Percentiles rank a stretch among this genome's conserved stretches.
These are phyloP conservation scores for Drepanosiphum platanoidis DNA, from an alignment of 2,888 invertebrate species.

Conservation along the genomic window DNA sequence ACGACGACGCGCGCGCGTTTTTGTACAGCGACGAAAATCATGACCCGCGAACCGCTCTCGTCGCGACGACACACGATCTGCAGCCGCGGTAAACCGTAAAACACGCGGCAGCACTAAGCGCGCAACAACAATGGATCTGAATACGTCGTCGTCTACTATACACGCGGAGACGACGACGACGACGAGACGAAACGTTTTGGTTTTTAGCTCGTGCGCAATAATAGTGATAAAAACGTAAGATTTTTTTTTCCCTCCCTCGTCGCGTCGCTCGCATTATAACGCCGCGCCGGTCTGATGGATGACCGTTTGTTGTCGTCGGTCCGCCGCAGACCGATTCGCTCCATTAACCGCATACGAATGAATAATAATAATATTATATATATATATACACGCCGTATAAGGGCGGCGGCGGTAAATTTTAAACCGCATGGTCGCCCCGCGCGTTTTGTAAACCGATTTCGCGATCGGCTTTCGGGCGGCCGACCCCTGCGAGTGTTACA, in stretches of 20 bases:
- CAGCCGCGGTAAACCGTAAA: background rate
- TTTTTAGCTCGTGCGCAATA: conserved; percentile 20
- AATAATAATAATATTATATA: background rate
- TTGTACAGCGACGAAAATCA: background rate
- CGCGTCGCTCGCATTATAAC: background rate
- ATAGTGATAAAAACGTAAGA: background rate
- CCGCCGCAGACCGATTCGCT: conserved; percentile 29
- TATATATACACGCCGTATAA: background rate
- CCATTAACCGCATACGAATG: conserved; percentile 30
- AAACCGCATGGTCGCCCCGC: conserved; percentile 2
- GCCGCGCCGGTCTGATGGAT: conserved; percentile 31
- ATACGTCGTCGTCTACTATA: too few species aligned
- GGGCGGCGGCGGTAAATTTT: conserved; percentile 35
- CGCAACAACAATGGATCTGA: background rate
- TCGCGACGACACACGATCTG: too few species aligned
- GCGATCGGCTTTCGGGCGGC: conserved; percentile 4
- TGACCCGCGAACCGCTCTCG: background rate
- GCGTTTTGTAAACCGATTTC: conserved; percentile 40
- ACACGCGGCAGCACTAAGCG: conserved; percentile 22
- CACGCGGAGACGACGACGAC: too few species aligned
- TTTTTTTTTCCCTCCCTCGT: background rate
- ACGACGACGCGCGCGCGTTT: too few species aligned
- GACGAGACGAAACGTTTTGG: conserved; percentile 8
- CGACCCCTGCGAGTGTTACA: background rate
- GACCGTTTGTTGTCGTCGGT: background rate